Base-by-base conservation (phyloP, 2,113 vertebrate species). In the Sander lucioperca region DNA sequence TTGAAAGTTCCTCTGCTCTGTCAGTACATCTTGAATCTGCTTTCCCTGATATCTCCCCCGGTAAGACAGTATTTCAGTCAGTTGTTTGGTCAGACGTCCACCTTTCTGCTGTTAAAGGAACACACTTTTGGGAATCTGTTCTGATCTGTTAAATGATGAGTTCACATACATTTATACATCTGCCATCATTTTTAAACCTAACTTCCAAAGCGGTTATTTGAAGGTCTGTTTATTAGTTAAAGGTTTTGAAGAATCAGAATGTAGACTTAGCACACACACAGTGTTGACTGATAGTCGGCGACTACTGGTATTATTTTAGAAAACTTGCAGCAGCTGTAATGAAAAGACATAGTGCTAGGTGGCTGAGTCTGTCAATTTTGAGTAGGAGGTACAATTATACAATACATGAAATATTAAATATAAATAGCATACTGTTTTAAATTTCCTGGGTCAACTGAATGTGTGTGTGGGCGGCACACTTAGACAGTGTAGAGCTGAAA, bases 1-100 rank as follows among this genome's bases (percentile, higher is more conserved):
- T 89, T 86, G 70, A 92, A 89, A 88, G 86, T 87, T 89, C 85
- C 86, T 89, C 86, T 66, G 68, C 90, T 87, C 88, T 87, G 91
- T 90, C 91, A 90, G 83, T 88, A 80, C 83, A 78, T 87, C 74
- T 84, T 57, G 76, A 88, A 80, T 86, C 86, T 84, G 84, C 78
- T 84, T 82, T 80, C 85, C 83, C 80, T 77, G 64, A 73, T 86
- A 59, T 79, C 57, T 66, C 74, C 59, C 59, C 21, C 16, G 19
- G 54, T 74, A 47, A 84, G 56, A 65, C 66, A 54, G 66, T 59
- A 9, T 70, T 87, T 64, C 56, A 75, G 76, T 71, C 84, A 79
- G 65, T 66, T 62, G 79, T 76, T 74, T 74, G 79, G 81, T 80
- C 76, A 70, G 23, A 79, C 70, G 82, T 85, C 65, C 43, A 19